Evolutionary conservation across 2,888 invertebrate species (phyloP).

Genomic region (Pterobdella sp.): DNA sequence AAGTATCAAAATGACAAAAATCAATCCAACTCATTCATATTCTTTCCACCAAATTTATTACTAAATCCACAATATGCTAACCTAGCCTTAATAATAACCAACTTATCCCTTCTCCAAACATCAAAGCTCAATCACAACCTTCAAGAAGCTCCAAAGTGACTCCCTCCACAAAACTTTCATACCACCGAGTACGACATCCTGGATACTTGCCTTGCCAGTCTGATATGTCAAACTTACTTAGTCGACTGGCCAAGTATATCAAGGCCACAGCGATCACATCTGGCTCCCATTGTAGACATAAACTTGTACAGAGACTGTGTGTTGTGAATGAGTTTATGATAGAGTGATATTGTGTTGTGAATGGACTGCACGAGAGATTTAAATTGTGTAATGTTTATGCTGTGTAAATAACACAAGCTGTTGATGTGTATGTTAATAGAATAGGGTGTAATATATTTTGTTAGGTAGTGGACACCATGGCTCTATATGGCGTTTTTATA

Average conservation of each 20-base stretch:
- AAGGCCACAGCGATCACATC: constrained; percentile 90
- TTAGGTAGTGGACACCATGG: no score
- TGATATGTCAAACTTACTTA: constrained; percentile 85
- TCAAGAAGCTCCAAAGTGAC: constrained; percentile 87
- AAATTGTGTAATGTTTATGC: constrained; percentile 1
- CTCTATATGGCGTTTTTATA: no score
- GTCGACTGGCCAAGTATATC: constrained; percentile 89
- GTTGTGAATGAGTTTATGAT: constrained; percentile 20
- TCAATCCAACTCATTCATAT: no score
- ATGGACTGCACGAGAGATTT: not conserved
- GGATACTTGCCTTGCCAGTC: constrained; percentile 73
- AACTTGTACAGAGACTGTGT: constrained; percentile 78
- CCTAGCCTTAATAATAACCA: not conserved
- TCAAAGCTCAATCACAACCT: constrained; percentile 51
- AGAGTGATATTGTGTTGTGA: no score
- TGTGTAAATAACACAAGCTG: not conserved
- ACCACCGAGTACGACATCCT: constrained; percentile 70
- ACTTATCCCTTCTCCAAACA: not conserved
- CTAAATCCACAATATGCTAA: no score
- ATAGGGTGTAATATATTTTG: constrained; percentile 27
- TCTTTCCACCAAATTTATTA: no score
- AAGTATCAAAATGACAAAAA: no score
- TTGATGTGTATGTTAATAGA: no score
- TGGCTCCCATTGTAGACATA: constrained; percentile 96
- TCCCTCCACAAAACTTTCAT: constrained; percentile 95